These are phyloP conservation scores for Acropora yongei DNA, from an alignment of 64 coral and sea anemone genomes.

Conservation along the genomic window DNA sequence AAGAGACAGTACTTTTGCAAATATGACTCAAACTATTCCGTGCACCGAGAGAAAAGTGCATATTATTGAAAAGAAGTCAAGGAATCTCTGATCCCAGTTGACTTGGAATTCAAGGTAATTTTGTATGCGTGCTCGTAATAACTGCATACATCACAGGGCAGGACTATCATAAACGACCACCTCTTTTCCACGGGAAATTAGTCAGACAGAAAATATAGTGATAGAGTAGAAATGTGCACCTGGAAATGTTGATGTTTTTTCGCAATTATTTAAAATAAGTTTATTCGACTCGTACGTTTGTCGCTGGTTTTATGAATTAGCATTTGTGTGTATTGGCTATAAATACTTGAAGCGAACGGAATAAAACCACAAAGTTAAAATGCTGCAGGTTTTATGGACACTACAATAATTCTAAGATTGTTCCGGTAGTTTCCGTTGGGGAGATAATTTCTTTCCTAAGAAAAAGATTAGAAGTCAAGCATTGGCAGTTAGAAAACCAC, in stretches of 20 bases:
- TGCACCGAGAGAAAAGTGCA: neutral
- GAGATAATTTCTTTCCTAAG: neutral
- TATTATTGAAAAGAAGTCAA: neutral
- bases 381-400: neutral
- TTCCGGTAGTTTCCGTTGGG: neutral
- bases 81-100: conserved; percentile 24
- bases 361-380: neutral
- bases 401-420: neutral
- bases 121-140: conserved; percentile 38
- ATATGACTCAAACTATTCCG: neutral
- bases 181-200: no score
- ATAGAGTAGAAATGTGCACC: no score
- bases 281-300: neutral
- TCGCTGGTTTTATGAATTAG: conserved; percentile 5
- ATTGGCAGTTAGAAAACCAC: conserved; percentile 19
- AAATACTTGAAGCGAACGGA: conserved; percentile 63
- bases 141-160: conserved; percentile 69
- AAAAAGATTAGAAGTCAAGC: neutral
- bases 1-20: neutral
- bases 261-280: neutral
- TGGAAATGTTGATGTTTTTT: neutral
- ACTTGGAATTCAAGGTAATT: conserved; percentile 41
- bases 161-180: conserved; percentile 24
- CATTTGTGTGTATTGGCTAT: conserved; percentile 57
- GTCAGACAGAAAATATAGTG: no score